A percentile compares a stretch with the other conserved stretches of the same genome.
Evolutionary conservation across 2,888 invertebrate genomes (phyloP).

Genomic region (Dichetophora obliterata): DNA sequence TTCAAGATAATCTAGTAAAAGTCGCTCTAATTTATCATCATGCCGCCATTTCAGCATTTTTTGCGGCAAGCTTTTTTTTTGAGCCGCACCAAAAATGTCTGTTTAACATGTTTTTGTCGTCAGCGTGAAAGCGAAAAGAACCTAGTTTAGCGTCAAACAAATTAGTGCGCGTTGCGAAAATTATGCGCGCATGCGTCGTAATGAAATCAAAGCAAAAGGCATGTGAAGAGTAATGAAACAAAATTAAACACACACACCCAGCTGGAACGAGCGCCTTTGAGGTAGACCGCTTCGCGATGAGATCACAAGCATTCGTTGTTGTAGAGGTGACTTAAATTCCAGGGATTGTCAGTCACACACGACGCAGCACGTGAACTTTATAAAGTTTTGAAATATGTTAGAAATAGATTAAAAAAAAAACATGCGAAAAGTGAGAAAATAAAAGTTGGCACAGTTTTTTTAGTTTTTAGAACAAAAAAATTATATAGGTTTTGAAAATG

Average conservation of each 20-base stretch:
- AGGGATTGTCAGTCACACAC: conserved; percentile 37
- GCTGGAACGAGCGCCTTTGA: not conserved
- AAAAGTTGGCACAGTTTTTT: no score
- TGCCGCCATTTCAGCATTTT: not conserved
- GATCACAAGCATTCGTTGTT: not conserved
- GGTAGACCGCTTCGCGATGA: not conserved
- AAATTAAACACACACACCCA: not conserved
- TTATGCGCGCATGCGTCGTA: conserved; percentile 33
- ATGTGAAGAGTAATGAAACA: not conserved
- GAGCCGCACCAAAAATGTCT: conserved; percentile 12
- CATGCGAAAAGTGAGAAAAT: no score
- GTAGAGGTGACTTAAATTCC: conserved; percentile 12
- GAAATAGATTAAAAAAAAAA: no score
- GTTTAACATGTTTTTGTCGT: not conserved
- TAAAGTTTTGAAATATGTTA: no score
- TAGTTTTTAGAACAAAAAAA: no score
- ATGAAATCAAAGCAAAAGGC: conserved; percentile 15
- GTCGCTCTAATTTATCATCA: conserved; percentile 26
- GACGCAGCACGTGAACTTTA: conserved; percentile 15
- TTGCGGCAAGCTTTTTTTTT: not conserved
- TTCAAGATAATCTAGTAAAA: not conserved
- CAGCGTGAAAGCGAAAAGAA: not conserved
- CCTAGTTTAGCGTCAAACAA: not conserved
- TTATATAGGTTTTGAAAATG: no score
- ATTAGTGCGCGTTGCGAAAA: conserved; percentile 12